Conservation (phyloP, 2,113 vertebrate genomes). For the Hemiprocne comata region DNA sequence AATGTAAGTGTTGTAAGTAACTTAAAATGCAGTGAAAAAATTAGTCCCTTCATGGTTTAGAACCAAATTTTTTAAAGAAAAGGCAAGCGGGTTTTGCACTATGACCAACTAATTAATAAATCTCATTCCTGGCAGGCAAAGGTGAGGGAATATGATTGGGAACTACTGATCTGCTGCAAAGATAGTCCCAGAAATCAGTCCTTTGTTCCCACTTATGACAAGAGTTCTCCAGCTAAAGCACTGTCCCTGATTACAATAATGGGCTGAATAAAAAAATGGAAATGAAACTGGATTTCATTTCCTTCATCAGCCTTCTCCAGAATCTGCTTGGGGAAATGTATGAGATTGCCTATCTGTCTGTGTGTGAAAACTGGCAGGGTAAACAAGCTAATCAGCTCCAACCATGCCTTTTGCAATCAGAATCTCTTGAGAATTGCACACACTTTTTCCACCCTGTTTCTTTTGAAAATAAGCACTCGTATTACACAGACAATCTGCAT, state of each 20-base stretch:
- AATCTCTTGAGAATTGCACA: neutral
- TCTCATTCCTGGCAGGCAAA: neutral
- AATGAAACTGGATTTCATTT: neutral
- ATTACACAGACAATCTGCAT: neutral
- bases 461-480: conserved; percentile 29
- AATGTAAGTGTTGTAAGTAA: neutral
- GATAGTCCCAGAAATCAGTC: neutral
- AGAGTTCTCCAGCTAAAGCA: neutral
- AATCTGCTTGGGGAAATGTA: neutral
- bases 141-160: neutral
- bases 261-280: neutral
- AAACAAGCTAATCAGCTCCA: conserved; percentile 48
- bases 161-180: neutral
- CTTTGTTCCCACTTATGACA: neutral
- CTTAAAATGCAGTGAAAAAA: neutral
- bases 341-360: neutral
- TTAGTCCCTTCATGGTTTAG: neutral
- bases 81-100: neutral
- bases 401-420: conserved; percentile 22
- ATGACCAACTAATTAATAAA: neutral
- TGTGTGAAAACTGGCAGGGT: neutral
- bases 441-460: conserved; percentile 21
- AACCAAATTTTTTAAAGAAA: neutral
- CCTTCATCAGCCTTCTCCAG: neutral
- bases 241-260: neutral